These are phyloP conservation scores for Macaria notata DNA, from an alignment of 2,888 invertebrate species.

Conservation along the genomic window DNA sequence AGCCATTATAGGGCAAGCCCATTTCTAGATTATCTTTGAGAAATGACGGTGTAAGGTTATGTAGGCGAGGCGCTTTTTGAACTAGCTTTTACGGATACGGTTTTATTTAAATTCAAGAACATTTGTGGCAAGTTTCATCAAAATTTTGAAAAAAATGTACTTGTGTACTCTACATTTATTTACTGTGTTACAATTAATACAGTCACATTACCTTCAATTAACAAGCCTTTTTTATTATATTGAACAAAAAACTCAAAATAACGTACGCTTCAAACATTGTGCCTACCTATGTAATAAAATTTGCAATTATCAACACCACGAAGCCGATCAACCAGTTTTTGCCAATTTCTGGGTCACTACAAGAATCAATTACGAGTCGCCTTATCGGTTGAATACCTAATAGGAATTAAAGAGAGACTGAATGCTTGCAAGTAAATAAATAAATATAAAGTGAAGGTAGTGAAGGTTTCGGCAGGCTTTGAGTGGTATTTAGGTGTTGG, in stretches of 20 bases:
- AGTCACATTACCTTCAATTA: too few species aligned
- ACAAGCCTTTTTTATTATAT: too few species aligned
- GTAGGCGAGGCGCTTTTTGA: background rate
- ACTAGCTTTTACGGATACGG: too few species aligned
- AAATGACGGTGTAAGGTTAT: constrained; percentile 14
- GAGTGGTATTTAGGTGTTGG: constrained; percentile 45
- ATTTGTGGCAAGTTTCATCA: too few species aligned
- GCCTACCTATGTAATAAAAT: background rate
- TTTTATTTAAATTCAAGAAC: too few species aligned
- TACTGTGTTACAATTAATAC: too few species aligned
- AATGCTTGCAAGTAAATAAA: background rate
- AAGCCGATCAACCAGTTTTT: constrained; percentile 16
- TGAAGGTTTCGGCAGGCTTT: constrained; percentile 8
- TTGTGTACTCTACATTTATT: too few species aligned
- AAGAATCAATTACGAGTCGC: constrained; percentile 23
- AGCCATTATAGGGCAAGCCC: constrained; percentile 45
- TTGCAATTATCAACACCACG: constrained; percentile 8
- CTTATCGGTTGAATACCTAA: constrained; percentile 15
- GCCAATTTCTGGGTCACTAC: constrained; percentile 26
- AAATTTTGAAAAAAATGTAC: too few species aligned
- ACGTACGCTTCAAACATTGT: too few species aligned
- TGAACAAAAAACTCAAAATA: too few species aligned
- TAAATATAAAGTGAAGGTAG: background rate
- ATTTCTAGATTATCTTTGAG: constrained; percentile 40
- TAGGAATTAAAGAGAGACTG: constrained; percentile 2